These are phyloP conservation scores for Gadus chalcogrammus DNA, from an alignment of 2,113 vertebrate species.

Conservation along the genomic window DNA sequence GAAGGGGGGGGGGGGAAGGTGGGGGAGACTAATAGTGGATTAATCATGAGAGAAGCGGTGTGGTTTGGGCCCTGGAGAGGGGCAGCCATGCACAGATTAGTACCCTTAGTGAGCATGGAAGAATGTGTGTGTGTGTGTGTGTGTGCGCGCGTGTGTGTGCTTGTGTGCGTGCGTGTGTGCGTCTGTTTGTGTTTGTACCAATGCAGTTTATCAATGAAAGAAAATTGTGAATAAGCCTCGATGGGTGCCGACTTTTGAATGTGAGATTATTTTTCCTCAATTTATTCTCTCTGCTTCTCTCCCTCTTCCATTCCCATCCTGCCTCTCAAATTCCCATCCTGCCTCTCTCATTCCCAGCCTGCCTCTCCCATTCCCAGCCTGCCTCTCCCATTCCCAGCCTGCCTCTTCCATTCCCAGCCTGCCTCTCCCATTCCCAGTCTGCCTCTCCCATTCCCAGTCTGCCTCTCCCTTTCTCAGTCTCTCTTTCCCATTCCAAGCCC, in stretches of 20 bases:
- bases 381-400: not conserved
- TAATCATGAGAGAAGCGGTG: not conserved
- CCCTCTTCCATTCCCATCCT: not conserved
- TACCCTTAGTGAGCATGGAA: too few relatives aligned
- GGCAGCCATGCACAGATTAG: too few relatives aligned
- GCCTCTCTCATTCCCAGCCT: conserved; percentile 6
- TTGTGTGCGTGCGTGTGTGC: too few relatives aligned
- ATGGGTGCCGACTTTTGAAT: too few relatives aligned
- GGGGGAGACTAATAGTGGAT: not conserved
- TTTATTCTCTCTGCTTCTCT: conserved; percentile 7
- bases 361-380: conserved; percentile 12
- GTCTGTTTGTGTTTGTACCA: too few relatives aligned
- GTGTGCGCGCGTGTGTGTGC: too few relatives aligned
- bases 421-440: not conserved
- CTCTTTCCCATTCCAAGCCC: not conserved
- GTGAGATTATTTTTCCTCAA: not conserved
- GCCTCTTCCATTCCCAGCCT: too few relatives aligned
- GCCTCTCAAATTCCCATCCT: conserved; percentile 15
- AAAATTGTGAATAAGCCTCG: too few relatives aligned
- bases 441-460: conserved; percentile 12
- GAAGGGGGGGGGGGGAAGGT: not conserved
- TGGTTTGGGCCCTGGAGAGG: too few relatives aligned
- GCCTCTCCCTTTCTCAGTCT: not conserved
- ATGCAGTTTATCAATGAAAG: too few relatives aligned
- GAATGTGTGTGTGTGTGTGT: too few relatives aligned